Evolutionary conservation across 2,797 vertebrate genomes (phyloP).

Genomic region (Aselliscus stoliczkanus): DNA sequence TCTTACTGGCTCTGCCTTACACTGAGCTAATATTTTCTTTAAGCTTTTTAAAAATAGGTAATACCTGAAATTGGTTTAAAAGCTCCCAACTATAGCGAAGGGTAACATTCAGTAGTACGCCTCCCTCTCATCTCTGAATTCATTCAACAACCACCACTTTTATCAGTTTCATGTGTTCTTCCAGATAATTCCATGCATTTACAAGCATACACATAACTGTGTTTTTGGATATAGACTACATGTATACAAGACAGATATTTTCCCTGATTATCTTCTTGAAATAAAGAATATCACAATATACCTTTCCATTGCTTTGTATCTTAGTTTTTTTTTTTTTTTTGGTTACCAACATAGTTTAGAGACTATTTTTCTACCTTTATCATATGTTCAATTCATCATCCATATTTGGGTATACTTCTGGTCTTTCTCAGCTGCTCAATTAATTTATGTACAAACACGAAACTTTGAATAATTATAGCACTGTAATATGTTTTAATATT

Average conservation of each 20-base stretch:
- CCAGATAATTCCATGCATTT: background rate
- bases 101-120: background rate
- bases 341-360: background rate
- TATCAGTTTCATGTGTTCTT: background rate
- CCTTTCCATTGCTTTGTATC: background rate
- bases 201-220: background rate
- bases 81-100: background rate
- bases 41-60: slow-evolving; percentile 20
- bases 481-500: background rate
- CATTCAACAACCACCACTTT: background rate
- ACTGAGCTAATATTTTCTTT: slow-evolving; percentile 27
- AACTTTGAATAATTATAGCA: background rate
- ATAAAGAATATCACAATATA: background rate
- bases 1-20: background rate
- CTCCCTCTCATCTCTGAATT: background rate
- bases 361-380: background rate
- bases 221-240: background rate
- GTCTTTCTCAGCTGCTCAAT: background rate
- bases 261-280: background rate
- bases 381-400: background rate
- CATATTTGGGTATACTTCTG: background rate
- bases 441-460: background rate
- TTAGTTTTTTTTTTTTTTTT: background rate
- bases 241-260: background rate
- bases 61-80: background rate